Base-by-base conservation (phyloP, 2,113 vertebrate species). In the Symphodus melops region DNA sequence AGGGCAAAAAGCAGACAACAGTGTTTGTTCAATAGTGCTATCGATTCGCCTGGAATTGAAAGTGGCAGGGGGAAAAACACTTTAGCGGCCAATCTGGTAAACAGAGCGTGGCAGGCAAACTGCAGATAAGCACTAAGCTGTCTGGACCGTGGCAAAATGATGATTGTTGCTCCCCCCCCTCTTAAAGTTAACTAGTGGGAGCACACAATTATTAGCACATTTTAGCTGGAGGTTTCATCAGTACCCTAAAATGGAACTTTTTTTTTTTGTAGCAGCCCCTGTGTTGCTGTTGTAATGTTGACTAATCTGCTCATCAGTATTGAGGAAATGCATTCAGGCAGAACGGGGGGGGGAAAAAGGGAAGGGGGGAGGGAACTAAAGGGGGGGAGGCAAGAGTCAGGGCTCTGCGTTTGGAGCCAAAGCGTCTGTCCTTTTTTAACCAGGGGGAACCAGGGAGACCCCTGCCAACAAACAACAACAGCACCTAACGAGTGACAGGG, bases 381-480 rank as follows among this genome's bases (percentile, higher is more conserved):
- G 25, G 14, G 54, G 61, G 56, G 72, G 67, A 68, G 41, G 72
- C 68, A 56, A 64, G 58, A 81, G 79, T 87, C 75, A 44, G 72
- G 61, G 68, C 65, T 62, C 14, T 0, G 41, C 66, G 65, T 87
- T 85, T 86, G 91, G 87, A 92, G 92, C 85, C 90, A 77, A 64
- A 54, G 70, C 81, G 90, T 93, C 93, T 93, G 86, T 88, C 79
- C 78, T 78, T 76, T 79, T 67, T 54, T 48, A 9, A 83, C 86
- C 72, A 49, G 83, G 80, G 74, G 79, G 78, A 60, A 72, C 79
- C 72, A 68, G 54, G 36, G 68, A 82, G 87, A 90, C 87, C 88
- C 56, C 79, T 66, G 75, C 90, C 87, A 87, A 86, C 89, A 91
- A 90, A 89, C 86, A 91, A 89, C 86, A 86, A 74, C 87, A 86